Conservation (phyloP, 2,113 vertebrate genomes). For the Danio rerio region GRCz12tu NC_133200.1:21693001-21693500, state of each 20-base stretch:
- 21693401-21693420: too few relatives aligned
- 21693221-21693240: background rate
- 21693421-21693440: too few relatives aligned
- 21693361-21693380: too few relatives aligned
- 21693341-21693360: too few relatives aligned
- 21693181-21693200: background rate
- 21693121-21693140: slow-evolving; percentile 13
- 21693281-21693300: too few relatives aligned
- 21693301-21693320: too few relatives aligned
- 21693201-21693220: background rate
- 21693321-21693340: too few relatives aligned
- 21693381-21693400: too few relatives aligned
- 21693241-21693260: background rate
- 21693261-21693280: background rate
- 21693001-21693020: slow-evolving; percentile 27
- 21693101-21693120: background rate
- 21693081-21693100: slow-evolving; percentile 16
- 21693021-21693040: slow-evolving; percentile 35
- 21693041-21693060: slow-evolving; percentile 20
- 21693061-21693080: slow-evolving; percentile 2
- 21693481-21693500: too few relatives aligned
- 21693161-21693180: background rate
- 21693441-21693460: too few relatives aligned
- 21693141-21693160: slow-evolving; percentile 19
- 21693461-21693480: too few relatives aligned